Conservation (phyloP, 2,797 vertebrate species). For the Mormyrops boulengeri region DNA sequence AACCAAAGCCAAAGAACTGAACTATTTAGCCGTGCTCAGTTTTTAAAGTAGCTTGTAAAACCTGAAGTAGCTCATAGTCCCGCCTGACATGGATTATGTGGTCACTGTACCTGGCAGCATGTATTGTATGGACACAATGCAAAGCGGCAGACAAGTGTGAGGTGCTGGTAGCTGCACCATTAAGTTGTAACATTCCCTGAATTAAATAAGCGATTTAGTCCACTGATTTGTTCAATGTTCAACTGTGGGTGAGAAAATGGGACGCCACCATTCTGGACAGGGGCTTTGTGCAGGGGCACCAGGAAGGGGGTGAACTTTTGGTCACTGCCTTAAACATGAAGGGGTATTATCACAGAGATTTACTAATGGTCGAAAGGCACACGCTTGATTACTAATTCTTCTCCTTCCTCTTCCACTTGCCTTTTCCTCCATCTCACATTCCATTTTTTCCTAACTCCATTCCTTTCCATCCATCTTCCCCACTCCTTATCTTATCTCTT, state of each 20-base stretch:
- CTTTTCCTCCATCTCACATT: background rate
- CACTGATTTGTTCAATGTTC: background rate
- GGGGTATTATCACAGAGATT: background rate
- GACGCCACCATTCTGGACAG: background rate
- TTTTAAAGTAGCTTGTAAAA: background rate
- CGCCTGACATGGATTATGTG: background rate
- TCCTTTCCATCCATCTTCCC: background rate
- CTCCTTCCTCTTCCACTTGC: background rate
- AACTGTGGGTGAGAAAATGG: background rate
- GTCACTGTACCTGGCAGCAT: background rate
- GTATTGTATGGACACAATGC: background rate
- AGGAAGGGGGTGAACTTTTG: background rate
- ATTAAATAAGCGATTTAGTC: background rate
- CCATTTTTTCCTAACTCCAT: background rate
- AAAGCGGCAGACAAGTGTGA: too few relatives aligned
- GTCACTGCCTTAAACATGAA: background rate
- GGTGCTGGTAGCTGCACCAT: background rate
- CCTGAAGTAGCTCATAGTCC: background rate
- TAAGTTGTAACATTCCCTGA: background rate
- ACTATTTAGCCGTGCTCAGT: background rate
- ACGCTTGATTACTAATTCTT: background rate
- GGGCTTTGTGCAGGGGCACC: background rate
- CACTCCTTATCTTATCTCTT: background rate
- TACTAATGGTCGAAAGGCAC: background rate
- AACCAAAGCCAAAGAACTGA: background rate